phyloP scores from a whole-genome alignment of 2,888 invertebrate genomes.

The Aphidoletes aphidimyza region DNA sequence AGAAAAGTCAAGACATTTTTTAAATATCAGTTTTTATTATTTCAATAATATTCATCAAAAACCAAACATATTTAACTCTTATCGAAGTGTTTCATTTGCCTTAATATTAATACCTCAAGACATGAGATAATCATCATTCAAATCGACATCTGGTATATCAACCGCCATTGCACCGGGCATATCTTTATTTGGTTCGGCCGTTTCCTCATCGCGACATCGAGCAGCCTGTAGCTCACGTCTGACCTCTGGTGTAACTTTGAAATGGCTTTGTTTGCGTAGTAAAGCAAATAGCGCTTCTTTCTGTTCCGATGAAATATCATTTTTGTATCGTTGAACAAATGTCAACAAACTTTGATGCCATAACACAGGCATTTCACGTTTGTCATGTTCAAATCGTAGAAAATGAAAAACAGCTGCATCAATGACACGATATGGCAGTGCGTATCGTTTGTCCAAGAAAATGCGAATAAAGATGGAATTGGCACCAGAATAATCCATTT shows the following conservation, averaged over 20 bases:
- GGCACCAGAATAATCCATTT: conserved; percentile 97
- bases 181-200: conserved; percentile 61
- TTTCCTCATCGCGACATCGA: conserved; percentile 80
- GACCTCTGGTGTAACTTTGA: conserved; percentile 77
- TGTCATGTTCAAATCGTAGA: conserved; percentile 86
- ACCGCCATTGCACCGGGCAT: conserved; percentile 24
- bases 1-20: too few species aligned
- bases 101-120: too few species aligned
- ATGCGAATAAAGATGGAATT: conserved; percentile 94
- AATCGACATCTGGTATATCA: conserved; percentile 43
- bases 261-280: conserved; percentile 67
- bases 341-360: conserved; percentile 97
- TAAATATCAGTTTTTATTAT: too few species aligned
- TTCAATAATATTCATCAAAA: too few species aligned
- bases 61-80: too few species aligned
- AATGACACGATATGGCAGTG: conserved; percentile 92
- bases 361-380: conserved; percentile 87
- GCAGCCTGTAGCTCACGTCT: conserved; percentile 87
- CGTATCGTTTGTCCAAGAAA: conserved; percentile 97
- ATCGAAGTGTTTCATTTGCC: too few species aligned
- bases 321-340: conserved; percentile 95
- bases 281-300: conserved; percentile 85
- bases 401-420: conserved; percentile 96
- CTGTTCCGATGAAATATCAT: conserved; percentile 93
- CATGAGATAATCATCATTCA: conserved; percentile 52